phyloP scores from a whole-genome alignment of 2,113 vertebrate species.

The Pao palembangensis region DNA sequence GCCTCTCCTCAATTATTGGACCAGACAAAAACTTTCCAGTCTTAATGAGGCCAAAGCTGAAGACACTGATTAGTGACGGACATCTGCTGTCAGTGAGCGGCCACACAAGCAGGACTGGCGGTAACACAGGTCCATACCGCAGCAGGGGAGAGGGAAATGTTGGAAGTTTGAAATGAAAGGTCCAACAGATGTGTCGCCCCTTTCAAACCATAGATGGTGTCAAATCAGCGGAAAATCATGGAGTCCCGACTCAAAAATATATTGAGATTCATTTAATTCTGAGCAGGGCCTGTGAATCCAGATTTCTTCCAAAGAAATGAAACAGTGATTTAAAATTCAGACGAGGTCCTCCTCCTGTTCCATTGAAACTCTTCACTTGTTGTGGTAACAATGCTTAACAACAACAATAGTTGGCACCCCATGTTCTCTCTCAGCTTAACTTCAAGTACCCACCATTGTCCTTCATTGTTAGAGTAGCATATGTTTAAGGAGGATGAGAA shows the following conservation, averaged over 20 bases:
- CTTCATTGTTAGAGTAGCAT: constrained; percentile 60
- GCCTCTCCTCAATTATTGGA: constrained; percentile 30
- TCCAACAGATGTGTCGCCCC: not conserved
- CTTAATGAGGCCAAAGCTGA: constrained; percentile 6
- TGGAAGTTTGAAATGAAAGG: not conserved
- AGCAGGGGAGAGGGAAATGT: not conserved
- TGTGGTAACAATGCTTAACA: constrained; percentile 65
- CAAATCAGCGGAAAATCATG: too few relatives aligned
- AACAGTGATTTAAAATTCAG: constrained; percentile 38
- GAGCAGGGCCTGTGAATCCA: constrained; percentile 32
- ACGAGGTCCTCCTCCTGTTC: constrained; percentile 20
- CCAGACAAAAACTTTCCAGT: constrained; percentile 7
- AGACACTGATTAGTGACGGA: constrained; percentile 42
- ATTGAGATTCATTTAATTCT: not conserved
- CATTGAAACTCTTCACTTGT: constrained; percentile 28
- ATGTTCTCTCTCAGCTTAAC: constrained; percentile 60
- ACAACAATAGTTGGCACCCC: constrained; percentile 59
- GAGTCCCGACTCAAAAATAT: not conserved
- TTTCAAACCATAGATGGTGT: not conserved
- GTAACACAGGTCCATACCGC: not conserved
- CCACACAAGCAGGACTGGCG: constrained; percentile 17
- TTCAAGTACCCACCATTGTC: constrained; percentile 63
- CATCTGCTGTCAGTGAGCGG: constrained; percentile 39
- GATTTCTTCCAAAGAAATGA: constrained; percentile 35
- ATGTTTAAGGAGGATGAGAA: constrained; percentile 53